Evolutionary conservation across 1,140 invertebrate species (phyloP), one percentile per base, ranked within the genome.

Genomic region (Eumaeus atala): DNA sequence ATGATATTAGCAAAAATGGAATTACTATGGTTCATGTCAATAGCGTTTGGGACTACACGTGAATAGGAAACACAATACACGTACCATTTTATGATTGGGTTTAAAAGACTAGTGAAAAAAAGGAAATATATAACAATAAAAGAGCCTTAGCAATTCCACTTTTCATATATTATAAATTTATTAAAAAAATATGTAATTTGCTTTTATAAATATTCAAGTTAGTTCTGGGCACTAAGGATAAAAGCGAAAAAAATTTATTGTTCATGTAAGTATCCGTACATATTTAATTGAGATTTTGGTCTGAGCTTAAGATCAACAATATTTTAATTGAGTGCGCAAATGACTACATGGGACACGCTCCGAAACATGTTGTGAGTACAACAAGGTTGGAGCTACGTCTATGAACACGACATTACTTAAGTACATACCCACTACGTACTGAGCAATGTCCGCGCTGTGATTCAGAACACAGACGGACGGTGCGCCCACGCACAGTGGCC

Each of bases 121-220:
- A 2, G 21, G 34, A 52, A 16, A 47, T 59, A 35, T n/a, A 57
- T 44, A 61, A 54, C 57, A 68, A 58, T 53, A 58, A 64, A 48
- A 61, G 64, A 51, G n/a, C 64, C 72, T 70, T 81, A 79, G 77
- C 75, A 84, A 84, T 81, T 84, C 72, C 76, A 84, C 77, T 77
- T 72, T n/a, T 58, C 38, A 47, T 56, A 56, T 49, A 61, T 63
- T 66, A 28, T 10, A 37, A 53, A 9, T 44, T 48, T 34, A 55
- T 28, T 38, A 63, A 54, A 40, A 44, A 57, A 56, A 65, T 60
- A 49, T 48, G 21, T 35, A 28, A 35, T 59, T 49, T 42, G 9
- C 17, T 12, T 16, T 16, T 14, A 44, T 16, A 44, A 44, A 44
- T 44, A 44, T 44, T 17, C 6, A 44, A 9, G 12, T 9, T 38